Conservation (phyloP, 92 coral and sea anemone genomes). For the Phenganax marumi region DNA sequence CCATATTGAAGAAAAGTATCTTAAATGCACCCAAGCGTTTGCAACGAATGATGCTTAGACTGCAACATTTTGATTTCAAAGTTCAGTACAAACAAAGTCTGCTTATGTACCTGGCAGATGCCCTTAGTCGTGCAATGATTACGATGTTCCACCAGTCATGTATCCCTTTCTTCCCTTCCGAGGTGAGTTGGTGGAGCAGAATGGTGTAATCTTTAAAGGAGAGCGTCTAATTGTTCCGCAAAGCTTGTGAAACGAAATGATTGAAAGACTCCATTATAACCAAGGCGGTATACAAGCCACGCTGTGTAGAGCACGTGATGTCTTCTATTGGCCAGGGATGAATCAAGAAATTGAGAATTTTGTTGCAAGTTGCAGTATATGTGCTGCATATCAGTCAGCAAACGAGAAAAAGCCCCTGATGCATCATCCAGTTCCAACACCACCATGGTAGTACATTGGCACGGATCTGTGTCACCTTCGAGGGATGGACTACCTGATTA, state of each 20-base stretch:
- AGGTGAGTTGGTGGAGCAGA: not conserved
- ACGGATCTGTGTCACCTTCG: too few species aligned
- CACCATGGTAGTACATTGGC: not conserved
- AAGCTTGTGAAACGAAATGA: not conserved
- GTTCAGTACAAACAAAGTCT: slow-evolving; percentile 29
- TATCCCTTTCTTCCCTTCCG: slow-evolving; percentile 3
- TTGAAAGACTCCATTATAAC: slow-evolving; percentile 13
- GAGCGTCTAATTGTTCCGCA: too few species aligned
- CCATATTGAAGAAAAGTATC: slow-evolving; percentile 18
- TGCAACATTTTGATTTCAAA: slow-evolving; percentile 27
- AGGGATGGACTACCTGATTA: too few species aligned
- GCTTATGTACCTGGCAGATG: slow-evolving; percentile 42
- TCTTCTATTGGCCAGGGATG: too few species aligned
- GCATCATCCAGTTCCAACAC: slow-evolving; percentile 28
- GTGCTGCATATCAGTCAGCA: not conserved
- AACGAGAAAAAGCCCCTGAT: slow-evolving; percentile 21
- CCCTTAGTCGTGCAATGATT: slow-evolving; percentile 46
- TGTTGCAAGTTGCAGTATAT: slow-evolving; percentile 12
- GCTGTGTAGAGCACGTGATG: too few species aligned
- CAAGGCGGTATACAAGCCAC: too few species aligned
- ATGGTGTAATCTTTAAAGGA: slow-evolving; percentile 12
- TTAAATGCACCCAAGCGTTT: slow-evolving; percentile 26
- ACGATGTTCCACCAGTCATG: slow-evolving; percentile 5
- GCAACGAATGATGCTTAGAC: slow-evolving; percentile 47
- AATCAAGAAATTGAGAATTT: slow-evolving; percentile 20